Evolutionary conservation across 2,113 vertebrate genomes (phyloP), one percentile per base, ranked within the genome.

Genomic region (Callipepla californica): DNA sequence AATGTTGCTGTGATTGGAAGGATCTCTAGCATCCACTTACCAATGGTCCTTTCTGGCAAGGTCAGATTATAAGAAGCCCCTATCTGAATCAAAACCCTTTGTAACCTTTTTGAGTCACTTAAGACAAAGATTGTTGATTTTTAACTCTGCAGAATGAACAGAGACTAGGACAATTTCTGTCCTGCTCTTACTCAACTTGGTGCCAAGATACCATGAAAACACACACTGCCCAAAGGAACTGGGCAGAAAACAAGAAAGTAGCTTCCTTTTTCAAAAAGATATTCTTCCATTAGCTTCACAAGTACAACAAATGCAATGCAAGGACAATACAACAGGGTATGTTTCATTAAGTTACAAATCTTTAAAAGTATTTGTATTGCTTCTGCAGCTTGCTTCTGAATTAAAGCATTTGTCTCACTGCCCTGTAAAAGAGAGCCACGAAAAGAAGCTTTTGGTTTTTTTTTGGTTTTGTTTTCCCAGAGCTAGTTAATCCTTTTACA

Each of bases 1-100:
- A 40, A 72, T 78, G 36, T 44, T 87, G 67, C 89, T 95, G 48
- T 83, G 80, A 96, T 45, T 80, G 40, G 66, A 97, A 95, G 70
- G 90, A 95, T 97, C 83, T 96, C 92, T 50, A 89, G 63, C 87
- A 96, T 48, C 91, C 94, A 96, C 92, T 97, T 96, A 95, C 86
- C 50, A 86, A 65, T 7, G 13, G 75, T 82, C 70, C 91, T 66
- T 94, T 83, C 86, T 89, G 50, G 18, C 73, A 94, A 92, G 89
- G 62, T 95, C 96, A 95, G 67, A 85, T 67, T 93, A 95, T 96
- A 96, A 97, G 87, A 95, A 55, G 44, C 74, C 79, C 96, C 76
- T 79, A 68, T 93, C 93, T 92, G 86, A 95, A 96, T 84, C 92
- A 89, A 92, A 95, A 73, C 20, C 73, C 80, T 77, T 55, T 90